These are phyloP conservation scores for Syritta pipiens DNA, from an alignment of 2,888 invertebrate genomes.

Conservation along the genomic window DNA sequence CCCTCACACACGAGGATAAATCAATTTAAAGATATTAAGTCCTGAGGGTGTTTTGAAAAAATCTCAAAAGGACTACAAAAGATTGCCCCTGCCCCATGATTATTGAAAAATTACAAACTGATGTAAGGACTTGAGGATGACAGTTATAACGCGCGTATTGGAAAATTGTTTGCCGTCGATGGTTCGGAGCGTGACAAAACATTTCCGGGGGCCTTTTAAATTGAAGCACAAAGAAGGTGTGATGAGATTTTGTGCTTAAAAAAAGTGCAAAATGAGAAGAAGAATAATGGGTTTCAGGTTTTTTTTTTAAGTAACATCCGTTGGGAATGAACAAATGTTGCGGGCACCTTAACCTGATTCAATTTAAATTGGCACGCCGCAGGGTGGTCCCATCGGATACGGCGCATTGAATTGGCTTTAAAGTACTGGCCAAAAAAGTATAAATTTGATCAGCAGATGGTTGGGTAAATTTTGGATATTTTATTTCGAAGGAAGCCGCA, in stretches of 20 bases:
- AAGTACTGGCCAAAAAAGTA: neutral
- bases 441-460: slow-evolving; percentile 32
- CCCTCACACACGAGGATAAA: slow-evolving; percentile 24
- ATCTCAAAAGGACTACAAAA: slow-evolving; percentile 59
- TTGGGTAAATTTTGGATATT: slow-evolving; percentile 16
- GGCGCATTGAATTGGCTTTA: neutral
- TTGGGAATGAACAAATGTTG: slow-evolving; percentile 61
- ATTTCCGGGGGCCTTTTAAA: slow-evolving; percentile 19
- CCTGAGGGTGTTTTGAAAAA: slow-evolving; percentile 55
- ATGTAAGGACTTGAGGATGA: slow-evolving; percentile 41
- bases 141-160: slow-evolving; percentile 57
- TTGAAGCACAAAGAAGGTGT: slow-evolving; percentile 22
- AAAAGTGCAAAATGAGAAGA: slow-evolving; percentile 24
- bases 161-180: slow-evolving; percentile 38
- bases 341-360: slow-evolving; percentile 64
- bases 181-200: neutral
- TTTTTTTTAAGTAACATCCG: slow-evolving; percentile 6
- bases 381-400: slow-evolving; percentile 18
- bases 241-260: slow-evolving; percentile 16
- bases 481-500: neutral
- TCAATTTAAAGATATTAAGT: slow-evolving; percentile 67
- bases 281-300: slow-evolving; percentile 29
- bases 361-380: slow-evolving; percentile 58
- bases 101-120: slow-evolving; percentile 58
- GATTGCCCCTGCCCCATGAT: slow-evolving; percentile 41